phyloP scores from a whole-genome alignment of 1,140 invertebrate species.

The Drepana arcuata region DNA sequence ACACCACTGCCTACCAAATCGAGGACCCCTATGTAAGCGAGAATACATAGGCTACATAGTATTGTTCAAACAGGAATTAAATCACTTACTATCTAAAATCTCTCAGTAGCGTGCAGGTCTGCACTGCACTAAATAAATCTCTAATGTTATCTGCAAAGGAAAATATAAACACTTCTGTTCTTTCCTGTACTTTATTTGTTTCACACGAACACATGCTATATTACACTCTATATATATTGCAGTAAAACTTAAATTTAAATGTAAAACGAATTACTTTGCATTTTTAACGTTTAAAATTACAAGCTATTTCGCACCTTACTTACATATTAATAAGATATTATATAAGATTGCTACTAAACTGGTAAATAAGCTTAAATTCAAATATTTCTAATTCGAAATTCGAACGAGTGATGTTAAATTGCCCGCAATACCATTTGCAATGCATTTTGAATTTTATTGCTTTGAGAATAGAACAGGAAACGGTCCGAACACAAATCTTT shows the following conservation, averaged over 20 bases:
- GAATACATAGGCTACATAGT: no score
- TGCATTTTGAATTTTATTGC: constrained; percentile 50
- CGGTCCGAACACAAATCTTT: constrained; percentile 44
- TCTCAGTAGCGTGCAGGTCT: constrained; percentile 3
- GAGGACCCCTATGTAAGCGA: no score
- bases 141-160: constrained; percentile 31
- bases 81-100: no score
- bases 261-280: not conserved
- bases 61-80: no score
- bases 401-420: no score
- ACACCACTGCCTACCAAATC: no score
- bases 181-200: constrained; percentile 21
- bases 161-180: constrained; percentile 37
- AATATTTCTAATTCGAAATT: constrained; percentile 11
- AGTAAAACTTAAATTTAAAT: not conserved
- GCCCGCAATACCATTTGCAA: no score
- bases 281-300: not conserved
- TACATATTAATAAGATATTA: not conserved
- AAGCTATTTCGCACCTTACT: not conserved
- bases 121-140: constrained; percentile 1
- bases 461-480: constrained; percentile 55
- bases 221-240: not conserved
- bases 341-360: not conserved
- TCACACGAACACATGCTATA: no score
- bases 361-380: constrained; percentile 14